phyloP scores from a whole-genome alignment of 2,113 vertebrate species.

The Rafetus swinhoei region DNA sequence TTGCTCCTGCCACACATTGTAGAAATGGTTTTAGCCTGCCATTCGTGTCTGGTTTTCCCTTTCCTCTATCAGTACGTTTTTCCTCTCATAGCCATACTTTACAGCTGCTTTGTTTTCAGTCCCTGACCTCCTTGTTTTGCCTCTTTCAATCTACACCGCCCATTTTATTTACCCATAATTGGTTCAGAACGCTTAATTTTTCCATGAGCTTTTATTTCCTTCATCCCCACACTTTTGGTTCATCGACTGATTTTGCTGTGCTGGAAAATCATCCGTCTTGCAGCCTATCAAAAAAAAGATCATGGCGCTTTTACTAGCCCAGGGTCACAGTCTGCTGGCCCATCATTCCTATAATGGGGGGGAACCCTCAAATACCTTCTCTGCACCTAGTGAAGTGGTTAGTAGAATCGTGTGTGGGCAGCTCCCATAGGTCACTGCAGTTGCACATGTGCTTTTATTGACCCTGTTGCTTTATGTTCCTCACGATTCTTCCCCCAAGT shows the following conservation, averaged over 20 bases:
- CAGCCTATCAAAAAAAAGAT: neutral
- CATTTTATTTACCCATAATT: neutral
- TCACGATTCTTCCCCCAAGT: neutral
- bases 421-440: neutral
- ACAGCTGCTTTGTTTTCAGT: neutral
- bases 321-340: neutral
- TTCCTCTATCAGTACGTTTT: neutral
- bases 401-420: neutral
- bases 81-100: neutral
- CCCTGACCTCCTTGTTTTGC: accelerated
- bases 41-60: neutral
- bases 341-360: neutral
- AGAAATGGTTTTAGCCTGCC: neutral
- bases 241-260: accelerated
- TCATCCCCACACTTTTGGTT: neutral
- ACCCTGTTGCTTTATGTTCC: neutral
- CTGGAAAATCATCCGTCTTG: neutral
- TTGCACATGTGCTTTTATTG: neutral
- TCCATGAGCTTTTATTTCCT: neutral
- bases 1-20: neutral
- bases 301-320: neutral
- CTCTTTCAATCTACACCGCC: accelerated
- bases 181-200: neutral
- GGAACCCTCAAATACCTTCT: neutral
- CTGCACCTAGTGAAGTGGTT: neutral